These are phyloP conservation scores for Camelus dromedarius DNA, from an alignment of 2,113 vertebrate genomes.

Conservation along the genomic window DNA sequence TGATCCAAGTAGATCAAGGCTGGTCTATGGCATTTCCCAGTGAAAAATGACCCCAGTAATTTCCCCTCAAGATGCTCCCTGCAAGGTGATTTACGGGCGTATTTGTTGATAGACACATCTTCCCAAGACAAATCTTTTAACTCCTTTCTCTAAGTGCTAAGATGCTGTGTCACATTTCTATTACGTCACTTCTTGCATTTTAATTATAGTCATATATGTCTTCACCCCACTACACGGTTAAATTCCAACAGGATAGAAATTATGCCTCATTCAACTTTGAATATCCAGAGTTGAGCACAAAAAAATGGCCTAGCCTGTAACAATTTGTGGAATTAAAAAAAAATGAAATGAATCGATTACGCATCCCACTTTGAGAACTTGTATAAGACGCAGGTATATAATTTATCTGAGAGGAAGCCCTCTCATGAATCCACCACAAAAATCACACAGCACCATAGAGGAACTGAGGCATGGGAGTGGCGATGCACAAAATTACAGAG, in stretches of 20 bases:
- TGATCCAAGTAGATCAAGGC: background rate
- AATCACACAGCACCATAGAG: background rate
- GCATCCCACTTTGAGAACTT: background rate
- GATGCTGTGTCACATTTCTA: background rate
- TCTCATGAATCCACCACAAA: background rate
- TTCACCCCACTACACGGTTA: constrained; percentile 5
- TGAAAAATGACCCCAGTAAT: background rate
- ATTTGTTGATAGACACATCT: background rate
- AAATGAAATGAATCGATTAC: background rate
- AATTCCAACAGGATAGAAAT: constrained; percentile 25
- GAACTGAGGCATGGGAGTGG: background rate
- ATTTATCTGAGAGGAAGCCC: background rate
- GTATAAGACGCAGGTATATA: background rate
- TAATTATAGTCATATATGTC: background rate
- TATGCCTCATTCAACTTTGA: constrained; percentile 14
- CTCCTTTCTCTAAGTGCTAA: background rate
- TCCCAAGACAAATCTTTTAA: background rate
- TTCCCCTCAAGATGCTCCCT: background rate
- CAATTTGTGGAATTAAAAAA: background rate
- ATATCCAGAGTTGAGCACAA: constrained; percentile 13
- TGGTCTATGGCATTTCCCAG: background rate
- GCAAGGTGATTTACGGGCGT: background rate
- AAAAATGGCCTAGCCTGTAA: background rate
- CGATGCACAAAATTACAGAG: background rate
- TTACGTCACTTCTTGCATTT: background rate